Evolutionary conservation across 2,797 vertebrate genomes (phyloP).

Genomic region (Tinamus major): DNA sequence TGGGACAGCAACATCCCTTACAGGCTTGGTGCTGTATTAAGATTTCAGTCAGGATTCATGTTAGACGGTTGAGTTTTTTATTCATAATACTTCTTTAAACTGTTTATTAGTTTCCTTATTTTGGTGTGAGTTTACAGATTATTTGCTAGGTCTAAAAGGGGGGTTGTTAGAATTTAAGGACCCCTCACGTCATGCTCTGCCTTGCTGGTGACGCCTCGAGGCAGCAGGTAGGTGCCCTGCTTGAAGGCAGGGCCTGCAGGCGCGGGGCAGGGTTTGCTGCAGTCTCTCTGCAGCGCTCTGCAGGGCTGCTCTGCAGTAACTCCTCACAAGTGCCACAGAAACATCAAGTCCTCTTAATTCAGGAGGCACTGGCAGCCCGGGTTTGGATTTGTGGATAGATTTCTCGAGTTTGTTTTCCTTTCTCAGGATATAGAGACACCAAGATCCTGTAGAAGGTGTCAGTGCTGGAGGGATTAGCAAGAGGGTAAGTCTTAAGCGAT

Average conservation of each 20-base stretch:
- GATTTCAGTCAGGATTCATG: neutral
- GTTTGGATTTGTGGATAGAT: neutral
- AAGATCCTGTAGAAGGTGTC: neutral
- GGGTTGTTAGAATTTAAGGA: neutral
- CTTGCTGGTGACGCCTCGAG: neutral
- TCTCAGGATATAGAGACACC: neutral
- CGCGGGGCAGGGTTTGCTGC: neutral
- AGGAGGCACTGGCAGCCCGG: neutral
- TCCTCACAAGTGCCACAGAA: neutral
- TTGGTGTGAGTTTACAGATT: neutral
- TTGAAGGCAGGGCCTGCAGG: neutral
- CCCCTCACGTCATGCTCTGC: neutral
- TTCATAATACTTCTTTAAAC: neutral
- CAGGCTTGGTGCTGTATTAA: neutral
- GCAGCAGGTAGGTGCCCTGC: neutral
- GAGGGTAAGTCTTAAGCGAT: neutral
- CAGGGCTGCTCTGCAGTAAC: neutral
- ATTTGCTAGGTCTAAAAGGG: neutral
- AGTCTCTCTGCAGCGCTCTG: neutral
- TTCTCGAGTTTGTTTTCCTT: neutral
- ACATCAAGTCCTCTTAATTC: neutral
- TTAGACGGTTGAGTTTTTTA: neutral
- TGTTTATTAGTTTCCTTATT: neutral
- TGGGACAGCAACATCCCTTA: neutral
- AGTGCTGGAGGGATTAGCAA: rapidly evolving